Conservation (phyloP, 2,797 vertebrate species). For the Pempheris klunzingeri region DNA sequence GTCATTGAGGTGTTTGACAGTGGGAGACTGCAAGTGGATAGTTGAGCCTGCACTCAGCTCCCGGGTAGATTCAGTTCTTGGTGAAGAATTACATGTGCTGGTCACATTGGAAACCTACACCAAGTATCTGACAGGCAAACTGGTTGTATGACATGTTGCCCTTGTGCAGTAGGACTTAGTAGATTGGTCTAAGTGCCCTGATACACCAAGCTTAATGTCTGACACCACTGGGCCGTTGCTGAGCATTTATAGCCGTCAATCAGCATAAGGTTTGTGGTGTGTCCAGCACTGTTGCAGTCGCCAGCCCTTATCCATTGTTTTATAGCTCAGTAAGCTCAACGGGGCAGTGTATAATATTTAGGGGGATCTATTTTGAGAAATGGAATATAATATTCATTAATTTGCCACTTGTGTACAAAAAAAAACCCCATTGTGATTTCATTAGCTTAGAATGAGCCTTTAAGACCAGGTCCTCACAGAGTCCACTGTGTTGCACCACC, state of each 20-base stretch:
- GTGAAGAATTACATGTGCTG: not conserved
- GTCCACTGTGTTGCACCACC: too few species aligned
- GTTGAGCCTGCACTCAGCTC: slow-evolving; percentile 5
- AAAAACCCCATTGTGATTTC: too few species aligned
- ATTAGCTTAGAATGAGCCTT: too few species aligned
- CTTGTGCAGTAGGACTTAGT: not conserved
- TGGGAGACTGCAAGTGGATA: slow-evolving; percentile 6
- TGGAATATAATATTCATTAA: too few species aligned
- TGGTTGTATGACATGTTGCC: not conserved
- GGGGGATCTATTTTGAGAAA: too few species aligned
- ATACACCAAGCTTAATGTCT: slow-evolving; percentile 1
- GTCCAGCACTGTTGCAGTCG: not conserved
- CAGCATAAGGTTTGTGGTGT: not conserved
- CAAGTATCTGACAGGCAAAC: not conserved
- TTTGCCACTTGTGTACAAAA: too few species aligned
- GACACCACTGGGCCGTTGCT: not conserved
- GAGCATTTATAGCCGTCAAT: not conserved
- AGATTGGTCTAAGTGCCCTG: not conserved
- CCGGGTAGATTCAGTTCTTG: slow-evolving; percentile 3
- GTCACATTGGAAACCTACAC: not conserved
- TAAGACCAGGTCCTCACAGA: too few species aligned
- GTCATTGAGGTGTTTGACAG: slow-evolving; percentile 60
- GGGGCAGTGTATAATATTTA: too few species aligned
- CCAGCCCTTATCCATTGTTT: not conserved
- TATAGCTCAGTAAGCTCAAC: not conserved